Conservation (phyloP, 64 coral and sea anemone species). For the Actinia equina region DNA sequence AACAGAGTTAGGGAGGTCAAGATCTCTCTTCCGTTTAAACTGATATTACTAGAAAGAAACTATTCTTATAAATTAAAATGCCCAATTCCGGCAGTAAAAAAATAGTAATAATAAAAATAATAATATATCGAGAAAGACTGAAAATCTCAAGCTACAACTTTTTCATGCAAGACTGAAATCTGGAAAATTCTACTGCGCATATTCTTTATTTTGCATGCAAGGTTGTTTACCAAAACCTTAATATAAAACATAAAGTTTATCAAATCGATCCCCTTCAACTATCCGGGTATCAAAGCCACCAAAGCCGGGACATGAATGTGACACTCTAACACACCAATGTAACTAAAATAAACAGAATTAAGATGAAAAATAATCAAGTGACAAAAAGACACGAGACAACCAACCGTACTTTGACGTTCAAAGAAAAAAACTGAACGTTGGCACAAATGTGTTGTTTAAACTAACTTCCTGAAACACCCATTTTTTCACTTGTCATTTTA, state of each 20-base stretch:
- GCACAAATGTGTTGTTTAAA: too few relatives aligned
- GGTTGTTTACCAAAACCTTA: background rate
- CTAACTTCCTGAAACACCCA: too few relatives aligned
- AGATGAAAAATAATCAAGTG: too few relatives aligned
- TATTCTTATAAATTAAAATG: background rate
- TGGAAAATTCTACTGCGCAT: background rate
- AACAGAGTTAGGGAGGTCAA: background rate
- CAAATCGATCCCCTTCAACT: background rate
- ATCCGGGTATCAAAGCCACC: background rate
- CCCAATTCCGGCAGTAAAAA: background rate
- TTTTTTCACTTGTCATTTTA: too few relatives aligned
- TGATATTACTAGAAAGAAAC: background rate
- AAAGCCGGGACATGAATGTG: background rate
- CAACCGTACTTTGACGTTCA: too few relatives aligned
- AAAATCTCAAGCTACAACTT: background rate
- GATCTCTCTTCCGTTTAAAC: background rate
- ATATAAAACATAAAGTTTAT: background rate
- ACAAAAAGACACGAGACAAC: too few relatives aligned
- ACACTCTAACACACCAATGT: background rate
- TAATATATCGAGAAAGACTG: too few relatives aligned
- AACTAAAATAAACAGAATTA: background rate
- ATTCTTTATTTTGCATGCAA: background rate
- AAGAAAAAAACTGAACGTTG: too few relatives aligned
- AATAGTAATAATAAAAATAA: background rate
- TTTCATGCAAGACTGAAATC: background rate